Conservation (phyloP, 2,113 vertebrate genomes). For the Mastomys natalensis region DNA sequence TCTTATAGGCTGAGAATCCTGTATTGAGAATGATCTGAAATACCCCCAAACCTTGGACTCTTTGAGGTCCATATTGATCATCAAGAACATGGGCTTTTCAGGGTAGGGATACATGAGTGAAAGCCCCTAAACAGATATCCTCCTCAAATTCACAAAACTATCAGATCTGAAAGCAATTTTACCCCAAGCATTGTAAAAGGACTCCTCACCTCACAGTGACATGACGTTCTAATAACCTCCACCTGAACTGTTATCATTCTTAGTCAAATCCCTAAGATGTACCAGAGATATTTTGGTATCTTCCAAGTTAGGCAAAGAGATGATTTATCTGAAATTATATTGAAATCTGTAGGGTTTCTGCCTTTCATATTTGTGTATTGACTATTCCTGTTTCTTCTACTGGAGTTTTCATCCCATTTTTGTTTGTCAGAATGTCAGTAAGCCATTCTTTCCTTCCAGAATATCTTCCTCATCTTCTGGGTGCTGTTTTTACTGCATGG, state of each 20-base stretch:
- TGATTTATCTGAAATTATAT: not conserved
- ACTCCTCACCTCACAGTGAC: not conserved
- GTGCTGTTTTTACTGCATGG: not conserved
- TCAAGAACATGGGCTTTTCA: not conserved
- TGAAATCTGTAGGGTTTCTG: not conserved
- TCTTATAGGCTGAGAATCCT: not conserved
- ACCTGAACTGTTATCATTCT: not conserved
- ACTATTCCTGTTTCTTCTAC: not conserved
- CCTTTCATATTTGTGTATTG: conserved; percentile 3
- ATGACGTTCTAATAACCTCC: not conserved
- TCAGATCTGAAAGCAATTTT: not conserved
- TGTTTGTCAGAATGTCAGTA: conserved; percentile 12
- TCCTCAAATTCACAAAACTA: not conserved
- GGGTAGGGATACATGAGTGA: not conserved
- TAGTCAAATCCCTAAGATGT: not conserved
- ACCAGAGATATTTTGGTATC: not conserved
- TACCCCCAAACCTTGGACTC: not conserved
- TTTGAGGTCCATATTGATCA: not conserved
- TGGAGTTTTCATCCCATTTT: not conserved
- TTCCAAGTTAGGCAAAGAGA: not conserved
- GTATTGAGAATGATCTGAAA: not conserved
- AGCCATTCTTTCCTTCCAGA: not conserved
- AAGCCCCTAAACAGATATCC: not conserved
- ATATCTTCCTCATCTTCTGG: not conserved
- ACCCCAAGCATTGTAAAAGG: not conserved